These are phyloP conservation scores for Ormyrus rosae DNA, from an alignment of 2,888 invertebrate species.

Conservation along the genomic window DNA sequence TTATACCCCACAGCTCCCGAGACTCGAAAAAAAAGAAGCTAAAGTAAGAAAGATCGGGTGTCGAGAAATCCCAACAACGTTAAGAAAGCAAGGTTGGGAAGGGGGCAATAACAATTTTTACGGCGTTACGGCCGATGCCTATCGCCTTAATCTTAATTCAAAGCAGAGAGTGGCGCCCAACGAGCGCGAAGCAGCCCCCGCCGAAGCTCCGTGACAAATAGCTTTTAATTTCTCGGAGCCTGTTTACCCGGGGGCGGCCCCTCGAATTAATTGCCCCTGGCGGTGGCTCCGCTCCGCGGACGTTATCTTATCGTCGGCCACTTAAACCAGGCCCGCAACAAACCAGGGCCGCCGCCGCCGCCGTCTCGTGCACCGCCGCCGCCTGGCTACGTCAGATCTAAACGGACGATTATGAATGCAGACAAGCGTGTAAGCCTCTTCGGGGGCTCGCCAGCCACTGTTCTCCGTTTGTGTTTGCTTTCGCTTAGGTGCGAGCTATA, in stretches of 20 bases:
- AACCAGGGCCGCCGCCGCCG: not conserved
- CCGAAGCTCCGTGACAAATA: conserved; percentile 71
- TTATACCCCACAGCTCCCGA: conserved; percentile 1
- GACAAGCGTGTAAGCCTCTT: conserved; percentile 70
- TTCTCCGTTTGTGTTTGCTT: conserved; percentile 54
- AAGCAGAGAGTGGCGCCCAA: conserved; percentile 58
- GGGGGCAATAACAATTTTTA: conserved; percentile 48
- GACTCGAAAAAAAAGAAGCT: not conserved
- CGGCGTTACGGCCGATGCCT: conserved; percentile 48
- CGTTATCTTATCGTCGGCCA: conserved; percentile 75
- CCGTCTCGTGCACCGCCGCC: not conserved
- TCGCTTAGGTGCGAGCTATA: conserved; percentile 1
- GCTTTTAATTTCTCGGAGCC: conserved; percentile 75
- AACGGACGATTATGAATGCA: conserved; percentile 72
- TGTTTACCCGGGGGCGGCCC: conserved; percentile 68
- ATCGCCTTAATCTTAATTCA: conserved; percentile 73
- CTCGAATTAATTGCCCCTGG: conserved; percentile 72
- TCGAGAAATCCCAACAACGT: not conserved
- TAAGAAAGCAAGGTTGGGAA: not conserved
- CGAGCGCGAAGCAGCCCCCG: conserved; percentile 34
- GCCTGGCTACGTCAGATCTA: conserved; percentile 65
- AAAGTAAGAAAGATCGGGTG: conserved; percentile 16
- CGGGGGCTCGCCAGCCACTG: conserved; percentile 64
- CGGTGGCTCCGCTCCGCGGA: conserved; percentile 62
- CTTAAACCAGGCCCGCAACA: conserved; percentile 65